Conservation (phyloP, 1,140 invertebrate species). For the Drosophila tristis region DNA sequence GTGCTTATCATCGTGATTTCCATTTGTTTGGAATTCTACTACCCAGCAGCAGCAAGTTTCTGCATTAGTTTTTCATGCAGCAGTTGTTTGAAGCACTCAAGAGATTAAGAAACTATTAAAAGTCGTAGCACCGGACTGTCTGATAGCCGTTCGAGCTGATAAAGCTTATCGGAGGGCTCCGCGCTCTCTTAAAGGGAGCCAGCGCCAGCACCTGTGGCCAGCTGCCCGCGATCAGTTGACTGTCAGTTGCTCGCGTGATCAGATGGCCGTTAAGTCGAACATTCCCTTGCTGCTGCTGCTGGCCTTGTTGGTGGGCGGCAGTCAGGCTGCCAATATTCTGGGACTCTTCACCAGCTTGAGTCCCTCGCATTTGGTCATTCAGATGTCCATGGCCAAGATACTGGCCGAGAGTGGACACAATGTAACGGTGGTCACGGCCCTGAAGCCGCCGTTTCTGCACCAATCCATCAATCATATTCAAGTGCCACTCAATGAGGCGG, state of each 20-base stretch:
- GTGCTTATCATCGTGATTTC: no score
- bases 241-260: background rate
- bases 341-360: conserved; percentile 68
- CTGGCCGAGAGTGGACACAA: conserved; percentile 72
- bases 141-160: conserved; percentile 14
- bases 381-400: conserved; percentile 66
- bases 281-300: conserved; percentile 13
- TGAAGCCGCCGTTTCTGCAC: conserved; percentile 54
- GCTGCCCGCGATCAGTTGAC: conserved; percentile 10
- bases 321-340: conserved; percentile 62
- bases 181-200: background rate
- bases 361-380: conserved; percentile 72
- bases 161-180: conserved; percentile 12
- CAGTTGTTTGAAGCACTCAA: background rate
- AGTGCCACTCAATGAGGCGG: conserved; percentile 37
- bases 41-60: no score
- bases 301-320: conserved; percentile 12
- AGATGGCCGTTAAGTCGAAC: conserved; percentile 26
- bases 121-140: no score
- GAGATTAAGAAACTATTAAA: background rate
- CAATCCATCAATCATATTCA: conserved; percentile 50
- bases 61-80: no score
- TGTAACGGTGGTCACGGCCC: conserved; percentile 62
- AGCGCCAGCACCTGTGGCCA: background rate
- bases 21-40: no score